phyloP scores from a whole-genome alignment of 2,113 vertebrate genomes.

The Sitta europaea region DNA sequence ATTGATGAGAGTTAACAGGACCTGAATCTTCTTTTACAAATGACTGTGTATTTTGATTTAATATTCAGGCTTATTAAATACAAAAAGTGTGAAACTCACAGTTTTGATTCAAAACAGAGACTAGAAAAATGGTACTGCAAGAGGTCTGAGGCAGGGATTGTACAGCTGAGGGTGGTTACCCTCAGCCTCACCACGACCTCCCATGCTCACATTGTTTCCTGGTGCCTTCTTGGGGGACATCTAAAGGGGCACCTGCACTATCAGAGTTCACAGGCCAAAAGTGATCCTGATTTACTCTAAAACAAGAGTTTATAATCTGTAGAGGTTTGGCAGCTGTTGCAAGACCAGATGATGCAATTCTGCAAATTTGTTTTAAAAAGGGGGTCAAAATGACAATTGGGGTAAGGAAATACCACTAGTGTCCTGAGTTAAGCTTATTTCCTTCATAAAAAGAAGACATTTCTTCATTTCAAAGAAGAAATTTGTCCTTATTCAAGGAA shows the following conservation, averaged over 20 bases:
- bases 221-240: background rate
- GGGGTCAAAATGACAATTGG: background rate
- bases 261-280: background rate
- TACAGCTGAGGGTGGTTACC: background rate
- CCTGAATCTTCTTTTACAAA: background rate
- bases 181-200: background rate
- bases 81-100: background rate
- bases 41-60: conserved; percentile 27
- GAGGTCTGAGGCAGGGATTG: background rate
- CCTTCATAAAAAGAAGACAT: background rate
- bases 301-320: background rate
- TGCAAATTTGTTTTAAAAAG: background rate
- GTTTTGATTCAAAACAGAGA: background rate
- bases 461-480: too few species aligned
- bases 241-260: background rate
- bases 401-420: background rate
- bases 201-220: background rate
- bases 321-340: background rate
- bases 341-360: background rate
- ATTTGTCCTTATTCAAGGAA: background rate
- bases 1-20: conserved; percentile 12
- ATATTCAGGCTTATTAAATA: conserved; percentile 2
- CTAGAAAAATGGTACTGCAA: background rate
- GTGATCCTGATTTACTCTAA: background rate
- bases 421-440: background rate